phyloP scores from a whole-genome alignment of 2,888 invertebrate genomes.

The Neoaliturus tenellus region DNA sequence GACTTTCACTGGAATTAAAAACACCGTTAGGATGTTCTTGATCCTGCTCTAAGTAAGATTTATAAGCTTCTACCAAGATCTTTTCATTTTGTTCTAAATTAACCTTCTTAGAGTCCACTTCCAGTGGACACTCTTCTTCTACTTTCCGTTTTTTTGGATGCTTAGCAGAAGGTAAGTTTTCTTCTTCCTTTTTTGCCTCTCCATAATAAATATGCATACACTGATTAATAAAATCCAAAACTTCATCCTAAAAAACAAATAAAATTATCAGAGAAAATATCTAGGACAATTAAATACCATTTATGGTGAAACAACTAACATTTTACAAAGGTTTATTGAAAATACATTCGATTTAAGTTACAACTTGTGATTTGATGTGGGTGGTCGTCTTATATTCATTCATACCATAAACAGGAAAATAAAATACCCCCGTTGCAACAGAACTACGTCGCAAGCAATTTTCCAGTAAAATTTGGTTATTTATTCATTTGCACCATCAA shows the following conservation, averaged over 20 bases:
- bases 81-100: neutral
- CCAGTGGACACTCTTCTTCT: neutral
- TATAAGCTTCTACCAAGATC: neutral
- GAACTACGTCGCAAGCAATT: too few species aligned
- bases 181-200: neutral
- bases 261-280: too few species aligned
- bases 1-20: neutral
- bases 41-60: neutral
- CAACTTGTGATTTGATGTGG: too few species aligned
- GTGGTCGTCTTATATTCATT: too few species aligned
- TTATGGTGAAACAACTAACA: too few species aligned
- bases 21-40: neutral
- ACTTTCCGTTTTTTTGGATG: slow-evolving; percentile 37
- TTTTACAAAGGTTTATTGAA: too few species aligned
- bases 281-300: too few species aligned
- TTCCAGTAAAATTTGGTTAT: too few species aligned
- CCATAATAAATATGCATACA: slow-evolving; percentile 36
- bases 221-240: slow-evolving; percentile 19
- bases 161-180: neutral
- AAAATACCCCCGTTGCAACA: too few species aligned
- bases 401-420: too few species aligned
- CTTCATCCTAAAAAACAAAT: slow-evolving; percentile 58
- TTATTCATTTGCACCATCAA: too few species aligned
- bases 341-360: too few species aligned
- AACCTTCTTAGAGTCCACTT: neutral